Evolutionary conservation across 1,140 invertebrate genomes (phyloP), one percentile per base, ranked within the genome.

Genomic region (Drosophila bifasciata): DNA sequence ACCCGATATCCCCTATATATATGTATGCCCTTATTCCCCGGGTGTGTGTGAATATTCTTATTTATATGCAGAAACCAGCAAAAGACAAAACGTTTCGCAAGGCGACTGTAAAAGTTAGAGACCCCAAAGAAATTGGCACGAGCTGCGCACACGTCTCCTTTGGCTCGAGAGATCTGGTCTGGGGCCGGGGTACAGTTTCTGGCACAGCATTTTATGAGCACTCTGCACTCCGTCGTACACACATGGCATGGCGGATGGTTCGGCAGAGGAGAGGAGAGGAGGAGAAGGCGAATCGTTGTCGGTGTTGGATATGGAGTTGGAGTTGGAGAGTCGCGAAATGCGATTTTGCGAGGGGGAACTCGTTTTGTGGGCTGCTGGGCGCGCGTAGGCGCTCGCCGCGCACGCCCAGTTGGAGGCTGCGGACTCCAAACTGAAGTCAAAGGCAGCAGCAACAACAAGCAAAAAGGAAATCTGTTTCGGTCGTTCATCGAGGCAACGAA

Each of bases 71-170:
- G 57, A 83, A 67, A 46, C 40, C 77, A 84, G 70, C 50, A 52
- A 57, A 73, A 74, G 70, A 75, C 75, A 85, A 75, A 78, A 85
- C 75, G 79, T 59, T 60, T 83, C 74, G 64, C 77, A 66, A 36
- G 52, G 63, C 76, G 79, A 76, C 71, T 70, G 70, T 48, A 62
- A 80, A 80, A 80, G 63, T 60, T 62, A 50, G 52, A 53, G 43
- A 23, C 58, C 51, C 64, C 74, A 52, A 75, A 85, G 81, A 88
- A 68, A 86, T 88, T 88, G 83, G 83, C 83, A 88, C 83, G 83
- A 88, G 83, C 83, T 75, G 75, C 52, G 83, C 83, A 88, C 83
- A 88, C 83, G 81, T 84, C 81, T 52, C 45, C 9, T 49, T 55
- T 55, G 51, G 68, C 23, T 28, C 7, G 43, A 40, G 43, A 40